Percentiles rank a stretch among this genome's conserved stretches.
phyloP scores from a whole-genome alignment of 2,888 invertebrate genomes.

The Hydraecia micacea region DNA sequence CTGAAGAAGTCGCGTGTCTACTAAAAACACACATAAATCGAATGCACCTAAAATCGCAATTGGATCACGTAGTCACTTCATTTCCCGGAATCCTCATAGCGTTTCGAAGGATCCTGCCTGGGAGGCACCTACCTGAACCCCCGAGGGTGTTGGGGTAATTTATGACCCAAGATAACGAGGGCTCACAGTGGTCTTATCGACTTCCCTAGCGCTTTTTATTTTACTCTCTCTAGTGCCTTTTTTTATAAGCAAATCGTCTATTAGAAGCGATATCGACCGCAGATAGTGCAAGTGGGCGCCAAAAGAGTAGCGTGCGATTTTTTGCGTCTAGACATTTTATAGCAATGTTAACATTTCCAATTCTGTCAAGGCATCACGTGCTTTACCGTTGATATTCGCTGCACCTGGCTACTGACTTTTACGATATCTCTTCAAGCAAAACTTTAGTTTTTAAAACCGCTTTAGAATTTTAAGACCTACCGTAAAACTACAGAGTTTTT shows the following conservation, averaged over 20 bases:
- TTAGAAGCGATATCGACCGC: slow-evolving; percentile 83
- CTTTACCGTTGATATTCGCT: slow-evolving; percentile 42
- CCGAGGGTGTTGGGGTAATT: slow-evolving; percentile 88
- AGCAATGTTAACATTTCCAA: slow-evolving; percentile 66
- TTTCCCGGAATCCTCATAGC: slow-evolving; percentile 85
- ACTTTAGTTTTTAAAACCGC: slow-evolving; percentile 44
- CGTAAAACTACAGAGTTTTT: slow-evolving; percentile 35
- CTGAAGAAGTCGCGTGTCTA: slow-evolving; percentile 73
- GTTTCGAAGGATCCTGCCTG: slow-evolving; percentile 79
- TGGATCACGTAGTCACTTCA: slow-evolving; percentile 90
- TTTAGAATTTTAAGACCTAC: slow-evolving; percentile 45
- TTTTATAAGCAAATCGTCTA: slow-evolving; percentile 86
- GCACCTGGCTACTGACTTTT: slow-evolving; percentile 57
- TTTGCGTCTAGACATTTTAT: slow-evolving; percentile 75
- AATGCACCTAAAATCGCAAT: slow-evolving; percentile 89
- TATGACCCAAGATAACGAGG: slow-evolving; percentile 89
- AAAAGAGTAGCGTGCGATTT: slow-evolving; percentile 67
- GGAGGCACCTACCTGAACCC: slow-evolving; percentile 85
- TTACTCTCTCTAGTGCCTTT: slow-evolving; percentile 82
- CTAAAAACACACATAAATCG: slow-evolving; percentile 79
- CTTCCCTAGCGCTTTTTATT: slow-evolving; percentile 84
- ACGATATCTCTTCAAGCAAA: slow-evolving; percentile 38
- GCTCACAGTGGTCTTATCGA: slow-evolving; percentile 88
- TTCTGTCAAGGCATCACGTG: slow-evolving; percentile 60
- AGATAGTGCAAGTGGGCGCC: slow-evolving; percentile 75